These are phyloP conservation scores for Geotrypetes seraphini DNA, from an alignment of 2,797 vertebrate species.

Conservation along the genomic window DNA sequence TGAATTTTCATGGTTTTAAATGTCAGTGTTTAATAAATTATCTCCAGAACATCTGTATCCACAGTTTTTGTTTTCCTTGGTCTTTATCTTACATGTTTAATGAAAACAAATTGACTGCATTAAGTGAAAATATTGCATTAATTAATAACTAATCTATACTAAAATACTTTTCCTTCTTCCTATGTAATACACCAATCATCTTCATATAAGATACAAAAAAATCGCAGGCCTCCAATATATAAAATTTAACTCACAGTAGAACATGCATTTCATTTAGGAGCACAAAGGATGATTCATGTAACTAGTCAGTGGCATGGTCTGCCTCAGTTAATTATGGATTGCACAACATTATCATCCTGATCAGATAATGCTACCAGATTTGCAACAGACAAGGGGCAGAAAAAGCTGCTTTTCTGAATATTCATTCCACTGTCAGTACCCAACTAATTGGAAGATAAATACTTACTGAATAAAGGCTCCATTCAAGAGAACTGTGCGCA, in stretches of 20 bases:
- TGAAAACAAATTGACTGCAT: no score
- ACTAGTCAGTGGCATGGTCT: neutral
- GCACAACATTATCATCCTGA: neutral
- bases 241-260: neutral
- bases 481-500: constrained; percentile 39
- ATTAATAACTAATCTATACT: neutral
- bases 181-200: neutral
- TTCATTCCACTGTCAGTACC: no score
- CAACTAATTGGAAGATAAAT: no score
- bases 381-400: no score
- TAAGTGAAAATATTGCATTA: no score
- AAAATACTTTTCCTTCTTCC: neutral
- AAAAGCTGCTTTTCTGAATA: neutral
- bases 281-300: neutral
- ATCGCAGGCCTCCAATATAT: neutral
- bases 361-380: neutral
- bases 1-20: no score
- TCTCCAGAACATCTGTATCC: no score
- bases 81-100: no score
- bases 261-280: neutral
- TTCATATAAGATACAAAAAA: neutral
- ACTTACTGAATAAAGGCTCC: constrained; percentile 51
- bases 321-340: neutral
- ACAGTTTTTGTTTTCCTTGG: no score
- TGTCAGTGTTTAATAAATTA: no score